Percentiles rank a stretch among this genome's conserved stretches.
These are phyloP conservation scores for Cygnus olor DNA, from an alignment of 2,797 vertebrate genomes.

Conservation along the genomic window DNA sequence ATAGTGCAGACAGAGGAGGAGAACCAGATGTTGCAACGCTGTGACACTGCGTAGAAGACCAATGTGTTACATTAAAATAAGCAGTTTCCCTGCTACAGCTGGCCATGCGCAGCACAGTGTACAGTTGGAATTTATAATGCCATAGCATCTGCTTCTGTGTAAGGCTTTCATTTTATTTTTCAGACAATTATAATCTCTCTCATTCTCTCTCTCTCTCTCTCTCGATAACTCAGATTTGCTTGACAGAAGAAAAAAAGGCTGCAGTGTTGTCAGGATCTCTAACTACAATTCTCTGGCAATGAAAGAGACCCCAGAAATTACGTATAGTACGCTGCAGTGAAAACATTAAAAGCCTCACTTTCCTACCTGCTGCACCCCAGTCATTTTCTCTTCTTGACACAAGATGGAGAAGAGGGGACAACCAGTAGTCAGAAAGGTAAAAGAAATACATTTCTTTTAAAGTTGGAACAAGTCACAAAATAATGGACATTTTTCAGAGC, in stretches of 20 bases:
- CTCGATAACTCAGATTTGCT: neutral
- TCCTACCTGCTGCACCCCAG: neutral
- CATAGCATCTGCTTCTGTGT: conserved; percentile 17
- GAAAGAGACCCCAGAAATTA: neutral
- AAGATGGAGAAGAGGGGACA: neutral
- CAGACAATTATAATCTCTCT: neutral
- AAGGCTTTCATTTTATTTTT: neutral
- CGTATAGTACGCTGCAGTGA: neutral
- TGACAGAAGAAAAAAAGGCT: neutral
- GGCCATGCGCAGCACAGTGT: neutral
- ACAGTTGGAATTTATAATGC: conserved; percentile 3
- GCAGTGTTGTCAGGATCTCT: neutral
- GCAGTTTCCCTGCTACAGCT: neutral
- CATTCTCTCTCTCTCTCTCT: too few species aligned
- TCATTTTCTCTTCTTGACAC: neutral
- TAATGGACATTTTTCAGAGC: neutral
- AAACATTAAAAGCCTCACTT: neutral
- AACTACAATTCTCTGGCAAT: neutral
- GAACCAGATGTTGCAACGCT: neutral
- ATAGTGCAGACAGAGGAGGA: neutral
- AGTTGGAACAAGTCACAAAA: neutral
- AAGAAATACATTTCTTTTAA: neutral
- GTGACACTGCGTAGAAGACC: neutral
- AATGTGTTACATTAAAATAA: neutral
- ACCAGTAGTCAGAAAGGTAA: neutral